These are phyloP conservation scores for Stichopus horrens DNA, from an alignment of 53 echinoderm and acorn worm genomes.

Conservation along the genomic window DNA sequence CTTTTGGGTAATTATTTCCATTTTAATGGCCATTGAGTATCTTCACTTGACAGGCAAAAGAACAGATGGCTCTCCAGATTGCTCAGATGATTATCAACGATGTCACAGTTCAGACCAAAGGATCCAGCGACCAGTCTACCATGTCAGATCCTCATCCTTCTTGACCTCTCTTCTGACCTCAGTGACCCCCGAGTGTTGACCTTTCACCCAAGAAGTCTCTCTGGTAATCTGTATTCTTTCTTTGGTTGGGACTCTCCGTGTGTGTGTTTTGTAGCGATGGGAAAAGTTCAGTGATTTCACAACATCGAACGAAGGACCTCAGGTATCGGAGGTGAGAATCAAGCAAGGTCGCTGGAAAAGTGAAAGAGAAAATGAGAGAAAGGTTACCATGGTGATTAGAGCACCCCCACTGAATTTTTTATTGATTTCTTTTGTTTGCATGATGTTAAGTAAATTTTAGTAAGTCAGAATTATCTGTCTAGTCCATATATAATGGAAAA, in stretches of 20 bases:
- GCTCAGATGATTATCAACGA: constrained; percentile 99
- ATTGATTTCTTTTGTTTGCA: too few relatives aligned
- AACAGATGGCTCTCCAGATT: constrained; percentile 97
- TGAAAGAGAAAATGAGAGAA: too few relatives aligned
- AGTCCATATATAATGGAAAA: too few relatives aligned
- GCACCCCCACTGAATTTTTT: too few relatives aligned
- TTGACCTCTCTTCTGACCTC: not conserved
- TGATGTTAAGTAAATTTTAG: too few relatives aligned
- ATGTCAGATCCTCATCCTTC: not conserved
- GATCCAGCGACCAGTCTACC: not conserved
- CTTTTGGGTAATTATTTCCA: too few relatives aligned
- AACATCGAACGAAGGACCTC: too few relatives aligned
- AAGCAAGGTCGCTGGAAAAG: too few relatives aligned
- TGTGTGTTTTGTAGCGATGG: not conserved
- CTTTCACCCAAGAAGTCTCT: constrained; percentile 1
- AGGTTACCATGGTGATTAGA: too few relatives aligned
- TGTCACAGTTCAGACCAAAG: constrained; percentile 87
- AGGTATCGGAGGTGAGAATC: too few relatives aligned
- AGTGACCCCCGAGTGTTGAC: not conserved
- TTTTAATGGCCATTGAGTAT: not conserved
- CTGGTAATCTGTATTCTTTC: not conserved
- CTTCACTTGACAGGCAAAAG: constrained; percentile 65
- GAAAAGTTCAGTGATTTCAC: not conserved
- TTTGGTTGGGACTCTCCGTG: not conserved
- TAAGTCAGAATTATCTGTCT: too few relatives aligned